phyloP scores from a whole-genome alignment of 2,113 vertebrate genomes.

The Burhinus bistriatus region DNA sequence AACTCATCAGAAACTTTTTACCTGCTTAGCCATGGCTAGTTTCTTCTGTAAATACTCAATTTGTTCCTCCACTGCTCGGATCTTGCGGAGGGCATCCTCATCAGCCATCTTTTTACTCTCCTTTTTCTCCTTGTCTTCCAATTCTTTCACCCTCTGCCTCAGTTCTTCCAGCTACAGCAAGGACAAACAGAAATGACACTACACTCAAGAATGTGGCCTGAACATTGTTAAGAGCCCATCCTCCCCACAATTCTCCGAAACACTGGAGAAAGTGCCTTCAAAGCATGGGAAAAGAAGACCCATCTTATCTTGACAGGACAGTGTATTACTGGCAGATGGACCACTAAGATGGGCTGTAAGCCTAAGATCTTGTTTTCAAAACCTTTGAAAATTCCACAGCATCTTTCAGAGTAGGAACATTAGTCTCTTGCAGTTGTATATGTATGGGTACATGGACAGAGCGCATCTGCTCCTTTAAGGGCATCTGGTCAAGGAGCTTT shows the following conservation, averaged over 20 bases:
- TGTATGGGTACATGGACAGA: background rate
- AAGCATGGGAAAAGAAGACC: background rate
- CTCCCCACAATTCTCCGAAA: background rate
- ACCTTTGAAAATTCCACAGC: background rate
- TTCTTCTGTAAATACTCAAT: conserved; percentile 97
- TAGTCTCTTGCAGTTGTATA: background rate
- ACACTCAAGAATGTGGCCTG: background rate
- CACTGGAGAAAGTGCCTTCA: background rate
- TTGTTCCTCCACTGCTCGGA: conserved; percentile 93
- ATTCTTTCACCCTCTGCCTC: conserved; percentile 87
- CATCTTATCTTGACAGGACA: background rate
- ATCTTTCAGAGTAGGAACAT: background rate
- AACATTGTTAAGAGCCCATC: background rate
- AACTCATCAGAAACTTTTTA: conserved; percentile 13
- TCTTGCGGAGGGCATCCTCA: conserved; percentile 92
- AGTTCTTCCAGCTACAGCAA: conserved; percentile 86
- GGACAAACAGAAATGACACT: background rate
- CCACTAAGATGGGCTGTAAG: background rate
- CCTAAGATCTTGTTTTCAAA: background rate
- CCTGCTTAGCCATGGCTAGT: conserved; percentile 94
- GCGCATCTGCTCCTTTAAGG: background rate
- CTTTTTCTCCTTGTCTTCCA: conserved; percentile 93
- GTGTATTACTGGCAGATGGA: background rate
- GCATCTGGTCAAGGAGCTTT: background rate
- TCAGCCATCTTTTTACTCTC: conserved; percentile 98